Evolutionary conservation across 2,888 invertebrate species (phyloP).

Genomic region (Diploptera punctata): DNA sequence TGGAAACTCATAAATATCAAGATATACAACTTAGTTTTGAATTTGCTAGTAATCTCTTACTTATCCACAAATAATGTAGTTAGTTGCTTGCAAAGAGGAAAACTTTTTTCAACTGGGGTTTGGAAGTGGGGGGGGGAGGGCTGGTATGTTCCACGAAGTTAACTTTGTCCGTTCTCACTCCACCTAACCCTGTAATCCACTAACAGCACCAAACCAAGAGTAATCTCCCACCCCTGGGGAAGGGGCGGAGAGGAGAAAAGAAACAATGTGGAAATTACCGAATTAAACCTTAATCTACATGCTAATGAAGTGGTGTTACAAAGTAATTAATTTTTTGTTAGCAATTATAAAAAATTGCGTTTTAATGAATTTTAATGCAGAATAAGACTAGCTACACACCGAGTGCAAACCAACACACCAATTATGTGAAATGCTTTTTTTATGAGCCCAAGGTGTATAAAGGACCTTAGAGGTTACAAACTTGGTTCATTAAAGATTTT

Average conservation of each 20-base stretch:
- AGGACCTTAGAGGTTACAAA: conserved; percentile 3
- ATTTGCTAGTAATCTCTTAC: neutral
- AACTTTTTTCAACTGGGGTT: conserved; percentile 37
- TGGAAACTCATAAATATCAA: too few relatives aligned
- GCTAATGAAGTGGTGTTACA: conserved; percentile 44
- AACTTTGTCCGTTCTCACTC: conserved; percentile 34
- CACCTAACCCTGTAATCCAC: conserved; percentile 33
- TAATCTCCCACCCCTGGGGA: conserved; percentile 27
- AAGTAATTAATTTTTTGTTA: conserved; percentile 44
- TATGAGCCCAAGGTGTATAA: conserved; percentile 19
- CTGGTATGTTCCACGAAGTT: conserved; percentile 30
- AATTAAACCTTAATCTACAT: conserved; percentile 45
- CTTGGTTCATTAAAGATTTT: conserved; percentile 13
- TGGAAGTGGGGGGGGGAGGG: neutral
- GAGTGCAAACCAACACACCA: conserved; percentile 36
- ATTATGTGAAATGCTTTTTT: conserved; percentile 35
- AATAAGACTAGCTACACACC: conserved; percentile 23
- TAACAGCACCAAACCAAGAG: conserved; percentile 20
- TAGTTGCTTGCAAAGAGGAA: conserved; percentile 28
- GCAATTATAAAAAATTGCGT: conserved; percentile 43
- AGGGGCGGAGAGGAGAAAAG: conserved; percentile 35
- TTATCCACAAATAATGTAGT: conserved; percentile 30
- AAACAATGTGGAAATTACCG: conserved; percentile 44
- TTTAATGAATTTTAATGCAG: conserved; percentile 44
- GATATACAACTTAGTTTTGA: neutral